Base-by-base conservation (phyloP, 2,888 invertebrate genomes). In the Taphrorychus bicolor region DNA sequence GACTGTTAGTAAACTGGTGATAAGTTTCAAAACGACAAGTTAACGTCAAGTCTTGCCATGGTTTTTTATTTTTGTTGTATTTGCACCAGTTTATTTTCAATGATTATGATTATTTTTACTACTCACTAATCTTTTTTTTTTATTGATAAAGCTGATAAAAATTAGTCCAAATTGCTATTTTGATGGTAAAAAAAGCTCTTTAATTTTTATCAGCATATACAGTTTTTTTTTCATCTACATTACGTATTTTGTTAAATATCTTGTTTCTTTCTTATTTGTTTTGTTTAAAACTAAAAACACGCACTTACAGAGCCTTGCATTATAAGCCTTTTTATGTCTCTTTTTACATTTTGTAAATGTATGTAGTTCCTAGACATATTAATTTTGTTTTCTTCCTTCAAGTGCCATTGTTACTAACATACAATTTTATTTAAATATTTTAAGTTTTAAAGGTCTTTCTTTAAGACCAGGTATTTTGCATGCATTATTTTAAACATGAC, bases 381-480 rank as follows among this genome's bases (percentile, higher is more conserved):
- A 11, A 9, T 32, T 11, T 9, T 32, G 11, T 32, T 32, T 32
- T 9, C 7, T 11, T 1, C 11, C 11, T 11, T 14, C 19, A 9
- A 3, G 14, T 48, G 48, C 42, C 21, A 57, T 14, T 57, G 18
- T 51, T 19, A 19, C 19, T 51, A n/a, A 51, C 18, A 51, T 22
- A 19, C 21, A 11, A n/a, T 21, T 51, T 51, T 51, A 51, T 18
- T 5, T 7, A n/a, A 48, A 19, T n/a, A n/a, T 18, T 7, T 16
- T 16, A 16, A 17, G 48, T 18, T 5, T 7, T 16, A 19, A 16
- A 2, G n/a, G 9, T 5, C 17, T 48, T 48, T 16, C 16, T 48
- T 48, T 48, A 5, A 4, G 16, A 61, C 70, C 70, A 71, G 72
- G 63, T 73, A 66, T 70, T 71, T 68, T 66, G 52, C 54, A 40